Base-by-base conservation (phyloP, 2,113 vertebrate species). In the Acanthochromis polyacanthus region DNA sequence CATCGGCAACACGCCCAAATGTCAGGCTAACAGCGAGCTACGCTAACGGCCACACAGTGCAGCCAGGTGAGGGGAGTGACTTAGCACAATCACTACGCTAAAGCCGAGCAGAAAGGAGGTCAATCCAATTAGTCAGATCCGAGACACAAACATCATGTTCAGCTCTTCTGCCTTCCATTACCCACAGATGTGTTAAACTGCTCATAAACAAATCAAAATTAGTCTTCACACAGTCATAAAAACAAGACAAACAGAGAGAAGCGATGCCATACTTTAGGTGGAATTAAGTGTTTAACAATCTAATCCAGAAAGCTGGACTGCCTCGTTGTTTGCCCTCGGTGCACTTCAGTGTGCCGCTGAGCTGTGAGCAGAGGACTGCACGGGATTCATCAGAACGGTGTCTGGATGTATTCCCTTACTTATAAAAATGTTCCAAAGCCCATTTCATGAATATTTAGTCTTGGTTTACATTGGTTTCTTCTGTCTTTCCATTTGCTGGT, bases 121-220 rank as follows among this genome's bases (percentile, higher is more conserved):
- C 92, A 93, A 93, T 92, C 92, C 92, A 88, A 92, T 95, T 91
- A 93, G 83, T 79, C 30, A 45, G 75, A 84, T 84, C 89, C 69
- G 57, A 78, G 50, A 75, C 51, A 77, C 73, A 89, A 91, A 93
- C 88, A 87, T 84, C 64, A 78, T 81, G 55, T 65, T 28, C 32
- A 45, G 48, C 3, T 51, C 43, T 23, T 61, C 45, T 15, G 23
- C 17, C 6, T 20, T 57, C 38, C 38, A n/a, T 25, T 19, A 53
- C 66, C 64, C 53, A 66, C 46, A 32, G n/a, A 59, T 53, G 38
- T 57, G 36, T 56, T 28, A 9, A 25, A 28, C 9, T 40, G 52
- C 28, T 36, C 40, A 15, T 3, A 43, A 43, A 43, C 4, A 4
- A 3, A 15, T 15, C 9, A 36, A 50, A 1, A 12, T 55, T 8